These are phyloP conservation scores for Ptiloglossa arizonensis DNA, from an alignment of 1,140 invertebrate genomes.

Conservation along the genomic window DNA sequence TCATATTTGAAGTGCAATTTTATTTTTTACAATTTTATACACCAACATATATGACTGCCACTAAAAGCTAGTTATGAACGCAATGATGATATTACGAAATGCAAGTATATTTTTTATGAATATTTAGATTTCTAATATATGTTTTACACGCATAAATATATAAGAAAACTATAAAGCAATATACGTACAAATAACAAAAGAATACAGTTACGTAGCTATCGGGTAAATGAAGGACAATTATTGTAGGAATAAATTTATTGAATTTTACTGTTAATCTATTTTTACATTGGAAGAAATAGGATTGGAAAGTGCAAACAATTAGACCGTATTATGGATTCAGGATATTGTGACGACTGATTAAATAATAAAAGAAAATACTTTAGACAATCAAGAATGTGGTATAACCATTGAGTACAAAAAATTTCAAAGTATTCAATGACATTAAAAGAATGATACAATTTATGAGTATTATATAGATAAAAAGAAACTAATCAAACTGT, in stretches of 20 bases:
- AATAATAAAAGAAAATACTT: neutral
- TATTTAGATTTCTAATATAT: constrained; percentile 24
- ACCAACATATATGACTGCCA: neutral
- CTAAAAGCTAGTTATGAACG: neutral
- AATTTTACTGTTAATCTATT: constrained; percentile 7
- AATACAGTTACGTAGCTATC: neutral
- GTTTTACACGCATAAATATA: constrained; percentile 23
- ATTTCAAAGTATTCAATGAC: neutral
- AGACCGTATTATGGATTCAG: neutral
- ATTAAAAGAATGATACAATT: neutral
- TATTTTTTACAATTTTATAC: constrained; percentile 17
- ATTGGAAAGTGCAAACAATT: neutral
- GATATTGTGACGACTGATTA: neutral
- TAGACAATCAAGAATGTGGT: neutral
- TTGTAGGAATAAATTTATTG: constrained; percentile 15
- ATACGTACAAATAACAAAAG: neutral
- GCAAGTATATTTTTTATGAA: constrained; percentile 47
- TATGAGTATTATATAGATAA: neutral
- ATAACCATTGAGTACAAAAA: constrained; percentile 13
- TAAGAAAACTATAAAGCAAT: neutral
- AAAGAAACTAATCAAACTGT: neutral
- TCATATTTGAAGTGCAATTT: constrained; percentile 9
- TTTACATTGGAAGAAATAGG: neutral
- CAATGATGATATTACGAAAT: constrained; percentile 24
- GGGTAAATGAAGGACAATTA: neutral